Evolutionary conservation across 2,113 vertebrate species (phyloP), one percentile per base, ranked within the genome.

Genomic region (Phalacrocorax pelagicus): DNA sequence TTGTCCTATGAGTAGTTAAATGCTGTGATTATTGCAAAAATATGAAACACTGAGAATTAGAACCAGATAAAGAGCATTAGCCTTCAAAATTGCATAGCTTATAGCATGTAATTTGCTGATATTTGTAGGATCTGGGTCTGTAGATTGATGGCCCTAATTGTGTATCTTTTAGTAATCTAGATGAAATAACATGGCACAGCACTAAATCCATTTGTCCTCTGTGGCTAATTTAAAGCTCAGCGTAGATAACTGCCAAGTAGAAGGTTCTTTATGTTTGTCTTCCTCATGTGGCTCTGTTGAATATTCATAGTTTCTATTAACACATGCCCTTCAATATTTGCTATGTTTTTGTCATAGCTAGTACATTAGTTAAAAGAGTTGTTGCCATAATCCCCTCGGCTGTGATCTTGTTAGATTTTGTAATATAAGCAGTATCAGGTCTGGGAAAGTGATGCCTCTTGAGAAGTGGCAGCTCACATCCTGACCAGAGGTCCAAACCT

Each of bases 151-250:
- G 38, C 38, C 27, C 34, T 92, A 77, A 93, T 71, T 87, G 69
- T 88, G 18, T 79, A 49, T 57, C 73, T 65, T 83, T 81, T 55
- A 91, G 66, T 88, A 90, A 91, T 86, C 52, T 92, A 51, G 24
- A 79, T 63, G 30, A 92, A 95, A 91, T 88, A 91, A 84, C 73
- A 77, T 42, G 38, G 59, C 38, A 30, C 51, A 92, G 67, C 54
- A 77, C 69, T 94, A 80, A 92, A 81, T 86, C 42, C 40, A 14
- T 90, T 88, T 92, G 89, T 91, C 75, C 78, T 85, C 10, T 51
- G 32, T 84, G 59, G 44, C 78, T 88, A 57, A 96, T 96, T 96
- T 86, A 92, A 94, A 95, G 52, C 88, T 92, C 71, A 52, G 75
- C 51, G 36, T 55, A 86, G 81, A 36, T 70, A 58, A 63, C 58